Percentiles rank a stretch among this genome's conserved stretches.
phyloP scores from a whole-genome alignment of 2,888 invertebrate species.

The Aquatica leii region DNA sequence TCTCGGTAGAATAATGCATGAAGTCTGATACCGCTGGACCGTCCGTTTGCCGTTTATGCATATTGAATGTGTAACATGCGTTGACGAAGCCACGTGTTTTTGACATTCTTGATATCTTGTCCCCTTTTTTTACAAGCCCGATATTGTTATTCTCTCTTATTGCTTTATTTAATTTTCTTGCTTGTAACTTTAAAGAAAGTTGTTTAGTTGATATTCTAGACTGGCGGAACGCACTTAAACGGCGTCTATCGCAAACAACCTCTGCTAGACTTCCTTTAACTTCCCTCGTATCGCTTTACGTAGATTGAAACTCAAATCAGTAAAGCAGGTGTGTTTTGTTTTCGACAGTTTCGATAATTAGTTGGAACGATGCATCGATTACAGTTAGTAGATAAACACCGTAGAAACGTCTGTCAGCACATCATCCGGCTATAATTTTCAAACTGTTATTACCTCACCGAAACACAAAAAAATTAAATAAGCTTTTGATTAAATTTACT shows the following conservation, averaged over 20 bases:
- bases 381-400: no score
- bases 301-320: constrained; percentile 17
- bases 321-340: constrained; percentile 38
- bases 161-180: constrained; percentile 28
- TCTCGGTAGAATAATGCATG: constrained; percentile 57
- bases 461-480: no score
- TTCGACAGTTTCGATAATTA: constrained; percentile 40
- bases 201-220: constrained; percentile 27
- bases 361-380: no score
- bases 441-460: no score
- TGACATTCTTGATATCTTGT: no score
- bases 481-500: no score
- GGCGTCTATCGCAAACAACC: no score
- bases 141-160: background rate
- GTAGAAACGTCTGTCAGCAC: no score
- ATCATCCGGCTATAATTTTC: no score
- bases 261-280: no score
- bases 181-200: constrained; percentile 25
- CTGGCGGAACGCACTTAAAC: no score
- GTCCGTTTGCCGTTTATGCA: constrained; percentile 50
- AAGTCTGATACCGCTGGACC: constrained; percentile 52
- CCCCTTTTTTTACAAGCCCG: constrained; percentile 5
- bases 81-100: constrained; percentile 49
- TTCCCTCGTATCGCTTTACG: no score
- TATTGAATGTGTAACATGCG: constrained; percentile 52